Evolutionary conservation across 2,113 vertebrate genomes (phyloP).

Genomic region (Triplophysa rosa): DNA sequence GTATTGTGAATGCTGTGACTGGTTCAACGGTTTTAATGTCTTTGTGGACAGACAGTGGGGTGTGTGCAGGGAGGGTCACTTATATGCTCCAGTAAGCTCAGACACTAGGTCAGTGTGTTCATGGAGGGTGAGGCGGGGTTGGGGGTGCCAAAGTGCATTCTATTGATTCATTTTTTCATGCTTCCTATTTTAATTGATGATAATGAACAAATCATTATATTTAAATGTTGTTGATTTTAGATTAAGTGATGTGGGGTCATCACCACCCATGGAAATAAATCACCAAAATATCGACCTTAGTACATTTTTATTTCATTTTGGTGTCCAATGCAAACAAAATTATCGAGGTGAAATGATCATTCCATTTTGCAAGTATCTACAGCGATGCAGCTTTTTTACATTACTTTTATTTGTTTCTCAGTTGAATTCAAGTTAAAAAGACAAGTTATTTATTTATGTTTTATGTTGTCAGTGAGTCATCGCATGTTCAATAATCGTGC

Average conservation of each 20-base stretch:
- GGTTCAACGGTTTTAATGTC: not conserved
- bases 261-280: too few relatives aligned
- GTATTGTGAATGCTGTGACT: not conserved
- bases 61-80: slow-evolving; percentile 5
- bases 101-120: not conserved
- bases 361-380: too few relatives aligned
- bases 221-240: slow-evolving; percentile 7
- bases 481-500: too few relatives aligned
- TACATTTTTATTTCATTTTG: too few relatives aligned
- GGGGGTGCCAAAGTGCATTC: not conserved
- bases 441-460: too few relatives aligned
- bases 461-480: too few relatives aligned
- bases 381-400: too few relatives aligned
- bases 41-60: not conserved
- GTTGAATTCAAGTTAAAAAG: too few relatives aligned
- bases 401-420: too few relatives aligned
- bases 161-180: not conserved
- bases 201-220: not conserved
- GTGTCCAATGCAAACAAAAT: too few relatives aligned
- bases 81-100: slow-evolving; percentile 9
- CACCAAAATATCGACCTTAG: too few relatives aligned
- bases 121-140: not conserved
- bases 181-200: not conserved
- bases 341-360: too few relatives aligned
- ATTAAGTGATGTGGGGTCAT: not conserved